Percentiles rank a stretch among this genome's conserved stretches.
Evolutionary conservation across 2,888 invertebrate species (phyloP).

Genomic region (Polietes domitor): DNA sequence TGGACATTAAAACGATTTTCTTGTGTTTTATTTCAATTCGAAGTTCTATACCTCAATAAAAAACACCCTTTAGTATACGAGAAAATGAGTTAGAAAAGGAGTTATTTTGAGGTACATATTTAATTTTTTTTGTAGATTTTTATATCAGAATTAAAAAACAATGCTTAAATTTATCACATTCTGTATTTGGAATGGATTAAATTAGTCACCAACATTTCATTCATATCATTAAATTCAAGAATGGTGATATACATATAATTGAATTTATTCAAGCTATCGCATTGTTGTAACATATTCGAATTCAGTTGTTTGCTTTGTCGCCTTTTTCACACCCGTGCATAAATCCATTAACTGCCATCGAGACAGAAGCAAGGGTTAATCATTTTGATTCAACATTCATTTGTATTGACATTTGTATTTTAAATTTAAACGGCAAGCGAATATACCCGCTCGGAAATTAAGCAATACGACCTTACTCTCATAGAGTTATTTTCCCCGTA

Average conservation of each 20-base stretch:
- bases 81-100: too few relatives aligned
- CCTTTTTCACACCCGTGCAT: not conserved
- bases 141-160: too few relatives aligned
- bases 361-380: not conserved
- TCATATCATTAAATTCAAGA: conserved; percentile 2
- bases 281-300: conserved; percentile 11
- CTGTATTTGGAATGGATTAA: not conserved
- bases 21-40: too few relatives aligned
- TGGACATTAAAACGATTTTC: too few relatives aligned
- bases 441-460: not conserved
- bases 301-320: conserved; percentile 9
- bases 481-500: too few relatives aligned
- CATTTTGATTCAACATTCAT: conserved; percentile 22
- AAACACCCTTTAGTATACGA: too few relatives aligned
- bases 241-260: conserved; percentile 29
- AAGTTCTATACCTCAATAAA: too few relatives aligned
- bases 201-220: not conserved
- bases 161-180: too few relatives aligned
- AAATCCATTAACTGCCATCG: conserved; percentile 30
- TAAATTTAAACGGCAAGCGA: not conserved
- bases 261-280: conserved; percentile 23
- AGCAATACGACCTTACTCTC: too few relatives aligned
- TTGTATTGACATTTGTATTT: conserved; percentile 11
- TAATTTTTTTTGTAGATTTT: too few relatives aligned
- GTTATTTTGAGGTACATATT: too few relatives aligned